These are phyloP conservation scores for Sebastes iracundus DNA, from an alignment of 2,797 vertebrate species.

Conservation along the genomic window DNA sequence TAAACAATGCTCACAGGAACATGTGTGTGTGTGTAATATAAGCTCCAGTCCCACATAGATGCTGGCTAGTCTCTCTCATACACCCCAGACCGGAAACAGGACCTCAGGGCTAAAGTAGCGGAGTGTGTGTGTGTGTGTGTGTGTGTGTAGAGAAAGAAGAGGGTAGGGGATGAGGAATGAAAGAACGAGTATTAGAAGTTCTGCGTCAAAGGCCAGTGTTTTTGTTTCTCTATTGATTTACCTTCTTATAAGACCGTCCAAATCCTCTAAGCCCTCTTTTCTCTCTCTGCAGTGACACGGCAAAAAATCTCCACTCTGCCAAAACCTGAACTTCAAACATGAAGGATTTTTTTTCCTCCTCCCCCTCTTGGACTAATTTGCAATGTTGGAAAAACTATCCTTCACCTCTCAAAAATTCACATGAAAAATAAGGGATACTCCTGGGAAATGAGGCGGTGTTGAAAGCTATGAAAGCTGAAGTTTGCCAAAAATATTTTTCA, in stretches of 20 bases:
- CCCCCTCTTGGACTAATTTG: not conserved
- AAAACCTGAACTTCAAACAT: slow-evolving; percentile 5
- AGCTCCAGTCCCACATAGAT: slow-evolving; percentile 38
- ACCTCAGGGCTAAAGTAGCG: slow-evolving; percentile 32
- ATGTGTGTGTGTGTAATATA: slow-evolving; percentile 33
- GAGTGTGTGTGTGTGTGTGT: not conserved
- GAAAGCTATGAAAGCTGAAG: slow-evolving; percentile 16
- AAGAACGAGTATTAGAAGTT: slow-evolving; percentile 1
- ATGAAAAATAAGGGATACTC: slow-evolving; percentile 28
- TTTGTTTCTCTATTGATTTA: slow-evolving; percentile 18
- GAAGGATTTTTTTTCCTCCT: not conserved
- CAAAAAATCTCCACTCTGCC: not conserved
- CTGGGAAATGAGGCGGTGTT: slow-evolving; percentile 27
- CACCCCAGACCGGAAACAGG: slow-evolving; percentile 57
- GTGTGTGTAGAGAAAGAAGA: not conserved
- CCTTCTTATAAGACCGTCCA: not conserved
- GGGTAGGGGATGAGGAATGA: not conserved
- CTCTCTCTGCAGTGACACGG: slow-evolving; percentile 18
- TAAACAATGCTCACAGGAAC: slow-evolving; percentile 9
- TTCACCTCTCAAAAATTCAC: slow-evolving; percentile 24
- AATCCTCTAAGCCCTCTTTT: not conserved
- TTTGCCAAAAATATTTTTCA: slow-evolving; percentile 25
- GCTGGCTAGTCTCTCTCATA: slow-evolving; percentile 43
- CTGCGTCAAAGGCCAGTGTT: slow-evolving; percentile 18
- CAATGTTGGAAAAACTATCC: slow-evolving; percentile 14